Evolutionary conservation across 1,140 invertebrate species (phyloP), one percentile per base, ranked within the genome.

Genomic region (Hormaphis cornu): DNA sequence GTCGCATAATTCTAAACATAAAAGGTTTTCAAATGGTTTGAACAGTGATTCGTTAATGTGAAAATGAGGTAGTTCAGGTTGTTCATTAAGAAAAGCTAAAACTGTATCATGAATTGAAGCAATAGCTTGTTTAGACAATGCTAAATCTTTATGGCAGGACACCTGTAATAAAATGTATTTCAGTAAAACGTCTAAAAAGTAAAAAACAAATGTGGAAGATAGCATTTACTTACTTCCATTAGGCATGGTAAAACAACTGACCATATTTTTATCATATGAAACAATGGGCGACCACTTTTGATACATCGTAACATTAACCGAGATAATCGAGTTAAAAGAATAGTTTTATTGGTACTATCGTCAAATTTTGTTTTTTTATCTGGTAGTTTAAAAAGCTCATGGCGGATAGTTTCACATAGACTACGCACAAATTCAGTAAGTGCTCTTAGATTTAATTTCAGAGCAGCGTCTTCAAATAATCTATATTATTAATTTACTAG

Each of bases 1-100:
- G 78, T 96, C 92, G 77, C 91, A 95, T 1, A 95, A 80, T 77
- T 96, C 93, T 70, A 96, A 82, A 78, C 91, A 95, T 0, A 97
- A 80, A 20, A 97, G 82, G 78, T 95, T 95, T 80, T 97, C 93
- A 78, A 95, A 96, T 0, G 93, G 92, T 75, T 97, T 96, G 72
- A 96, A 89, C 4, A 97, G 80, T 1, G 91, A 90, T 79, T 96
- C 94, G 76, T 97, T 96, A 75, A 95, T 94, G 76, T 97, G 93
- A 77, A 95, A 97, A 79, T 95, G 90, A 0, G 91, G 87, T 50
- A 93, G 78, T 77, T 97, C 94, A 1, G 87, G 82, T 76, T 93
- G 89, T 75, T 91, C 90, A 73, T 91, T 90, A n/a, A 97, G 79
- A 18, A 96, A 77, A 0, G 89, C 86, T 6, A 89, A 92, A 44